A percentile compares a stretch with the other conserved stretches of the same genome.
Conservation (phyloP, 2,888 invertebrate species). For the Nomada fabriciana region DNA sequence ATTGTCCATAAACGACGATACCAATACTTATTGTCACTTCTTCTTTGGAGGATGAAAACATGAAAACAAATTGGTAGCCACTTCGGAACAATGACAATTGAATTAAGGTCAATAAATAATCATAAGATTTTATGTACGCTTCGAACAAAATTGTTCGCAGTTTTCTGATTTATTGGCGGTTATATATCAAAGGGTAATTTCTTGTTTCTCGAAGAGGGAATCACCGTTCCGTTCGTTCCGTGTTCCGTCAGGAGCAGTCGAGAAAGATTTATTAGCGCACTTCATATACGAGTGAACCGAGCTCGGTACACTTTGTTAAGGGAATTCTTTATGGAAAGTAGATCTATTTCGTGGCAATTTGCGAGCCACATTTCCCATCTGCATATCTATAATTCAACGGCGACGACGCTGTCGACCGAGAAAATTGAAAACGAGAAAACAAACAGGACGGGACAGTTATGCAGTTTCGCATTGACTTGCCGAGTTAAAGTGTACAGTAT, state of each 20-base stretch:
- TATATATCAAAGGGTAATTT: constrained; percentile 41
- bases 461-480: neutral
- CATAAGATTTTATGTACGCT: neutral
- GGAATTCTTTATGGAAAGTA: constrained; percentile 19
- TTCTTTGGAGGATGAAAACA: neutral
- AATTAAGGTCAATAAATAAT: constrained; percentile 1
- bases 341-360: constrained; percentile 34
- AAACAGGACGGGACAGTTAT: neutral
- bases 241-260: constrained; percentile 34
- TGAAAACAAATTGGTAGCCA: neutral
- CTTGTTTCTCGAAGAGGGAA: constrained; percentile 36
- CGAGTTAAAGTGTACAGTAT: neutral
- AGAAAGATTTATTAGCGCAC: constrained; percentile 50
- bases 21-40: neutral
- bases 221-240: constrained; percentile 22
- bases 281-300: constrained; percentile 25
- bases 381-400: constrained; percentile 1
- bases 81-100: neutral
- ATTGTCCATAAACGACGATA: too few species aligned
- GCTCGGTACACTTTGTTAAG: constrained; percentile 22
- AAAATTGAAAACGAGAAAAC: neutral
- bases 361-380: neutral
- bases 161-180: constrained; percentile 38
- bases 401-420: neutral
- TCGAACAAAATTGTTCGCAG: constrained; percentile 2